A percentile compares a stretch with the other conserved stretches of the same genome.
Conservation (phyloP, 92 coral and sea anemone species). For the Epizoanthus scotinus region DNA sequence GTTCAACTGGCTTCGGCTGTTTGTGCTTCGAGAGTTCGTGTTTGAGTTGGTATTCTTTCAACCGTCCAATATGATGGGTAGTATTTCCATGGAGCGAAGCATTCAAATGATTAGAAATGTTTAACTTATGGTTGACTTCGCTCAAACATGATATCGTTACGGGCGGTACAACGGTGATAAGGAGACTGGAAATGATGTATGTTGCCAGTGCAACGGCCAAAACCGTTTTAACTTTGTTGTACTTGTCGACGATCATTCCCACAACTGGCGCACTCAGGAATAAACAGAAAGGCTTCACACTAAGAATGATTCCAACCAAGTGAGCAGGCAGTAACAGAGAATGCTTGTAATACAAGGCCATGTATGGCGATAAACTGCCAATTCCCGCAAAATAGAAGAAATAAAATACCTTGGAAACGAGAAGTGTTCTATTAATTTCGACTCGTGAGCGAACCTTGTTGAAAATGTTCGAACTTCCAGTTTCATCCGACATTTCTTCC, state of each 20-base stretch:
- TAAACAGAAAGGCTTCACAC: conserved; percentile 80
- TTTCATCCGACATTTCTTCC: conserved; percentile 1
- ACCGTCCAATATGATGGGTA: conserved; percentile 22
- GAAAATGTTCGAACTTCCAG: conserved; percentile 25
- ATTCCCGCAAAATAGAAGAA: conserved; percentile 90
- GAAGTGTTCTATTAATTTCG: conserved; percentile 55
- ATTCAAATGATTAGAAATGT: conserved; percentile 53
- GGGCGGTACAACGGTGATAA: conserved; percentile 85
- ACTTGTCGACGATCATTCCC: conserved; percentile 94
- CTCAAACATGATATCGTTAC: conserved; percentile 77
- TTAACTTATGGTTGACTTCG: conserved; percentile 74
- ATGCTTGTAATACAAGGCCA: conserved; percentile 89
- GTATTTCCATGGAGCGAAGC: conserved; percentile 18
- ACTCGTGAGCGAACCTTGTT: conserved; percentile 57
- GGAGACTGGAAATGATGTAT: conserved; percentile 69
- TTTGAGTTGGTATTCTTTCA: conserved; percentile 32
- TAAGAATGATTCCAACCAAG: conserved; percentile 79
- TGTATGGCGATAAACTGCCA: conserved; percentile 83
- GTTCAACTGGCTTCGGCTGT: conserved; percentile 27
- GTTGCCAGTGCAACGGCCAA: conserved; percentile 74
- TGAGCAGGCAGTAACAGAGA: conserved; percentile 87
- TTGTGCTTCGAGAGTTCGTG: conserved; percentile 49
- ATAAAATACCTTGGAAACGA: conserved; percentile 80
- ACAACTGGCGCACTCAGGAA: conserved; percentile 84
- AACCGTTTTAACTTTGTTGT: conserved; percentile 73